phyloP scores from a whole-genome alignment of 2,113 vertebrate genomes.

The Xiphophorus couchianus region DNA sequence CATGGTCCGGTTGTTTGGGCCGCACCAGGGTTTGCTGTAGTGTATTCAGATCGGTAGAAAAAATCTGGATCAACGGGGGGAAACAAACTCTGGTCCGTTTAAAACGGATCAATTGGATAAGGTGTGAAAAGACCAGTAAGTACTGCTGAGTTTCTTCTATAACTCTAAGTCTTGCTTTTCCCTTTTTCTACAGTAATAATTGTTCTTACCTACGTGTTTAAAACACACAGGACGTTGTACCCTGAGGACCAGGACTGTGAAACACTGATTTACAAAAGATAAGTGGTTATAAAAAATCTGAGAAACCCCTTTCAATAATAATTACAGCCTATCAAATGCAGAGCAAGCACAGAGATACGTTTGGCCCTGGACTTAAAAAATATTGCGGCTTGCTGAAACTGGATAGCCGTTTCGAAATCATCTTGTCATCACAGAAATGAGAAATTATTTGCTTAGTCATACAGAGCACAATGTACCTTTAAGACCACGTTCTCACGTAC shows the following conservation, averaged over 20 bases:
- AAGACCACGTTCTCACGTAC: neutral
- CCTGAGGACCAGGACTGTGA: neutral
- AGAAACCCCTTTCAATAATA: neutral
- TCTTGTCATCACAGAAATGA: slow-evolving; percentile 11
- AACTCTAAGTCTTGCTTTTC: neutral
- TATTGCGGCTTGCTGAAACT: neutral
- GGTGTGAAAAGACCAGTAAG: too few relatives aligned
- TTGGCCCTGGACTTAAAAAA: neutral
- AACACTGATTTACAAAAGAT: neutral
- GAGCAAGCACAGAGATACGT: neutral
- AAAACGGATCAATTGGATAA: too few relatives aligned
- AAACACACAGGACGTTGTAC: neutral
- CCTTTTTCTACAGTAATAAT: too few relatives aligned
- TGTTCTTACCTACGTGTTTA: neutral
- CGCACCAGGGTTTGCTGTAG: too few relatives aligned
- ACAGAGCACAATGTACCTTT: slow-evolving; percentile 5
- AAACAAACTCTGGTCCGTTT: too few relatives aligned
- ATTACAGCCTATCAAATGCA: neutral
- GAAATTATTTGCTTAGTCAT: slow-evolving; percentile 5
- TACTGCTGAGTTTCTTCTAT: too few relatives aligned
- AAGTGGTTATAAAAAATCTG: neutral
- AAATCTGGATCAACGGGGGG: too few relatives aligned
- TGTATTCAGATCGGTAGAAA: too few relatives aligned
- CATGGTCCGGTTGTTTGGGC: too few relatives aligned
- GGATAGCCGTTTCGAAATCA: slow-evolving; percentile 7